Percentiles rank a stretch among this genome's conserved stretches.
These are phyloP conservation scores for Oegoconia quadripuncta DNA, from an alignment of 2,888 invertebrate genomes.

Conservation along the genomic window DNA sequence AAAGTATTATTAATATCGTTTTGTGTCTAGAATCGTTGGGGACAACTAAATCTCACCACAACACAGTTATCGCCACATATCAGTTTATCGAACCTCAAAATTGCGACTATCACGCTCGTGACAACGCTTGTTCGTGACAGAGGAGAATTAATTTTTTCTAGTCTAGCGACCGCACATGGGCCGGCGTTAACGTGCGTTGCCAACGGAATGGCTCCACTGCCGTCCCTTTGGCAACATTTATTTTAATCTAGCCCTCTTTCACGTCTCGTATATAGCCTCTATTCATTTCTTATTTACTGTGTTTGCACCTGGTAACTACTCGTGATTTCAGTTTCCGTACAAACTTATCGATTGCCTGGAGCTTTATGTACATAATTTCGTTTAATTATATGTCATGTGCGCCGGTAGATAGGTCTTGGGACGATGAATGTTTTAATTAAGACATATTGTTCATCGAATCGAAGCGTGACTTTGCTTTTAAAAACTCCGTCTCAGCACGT, in stretches of 20 bases:
- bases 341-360: conserved; percentile 46
- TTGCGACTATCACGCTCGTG: conserved; percentile 29
- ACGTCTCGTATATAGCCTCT: conserved; percentile 29
- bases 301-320: conserved; percentile 32
- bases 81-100: conserved; percentile 17
- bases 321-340: conserved; percentile 23
- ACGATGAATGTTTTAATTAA: conserved; percentile 65
- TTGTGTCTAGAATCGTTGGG: conserved; percentile 9
- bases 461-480: conserved; percentile 63
- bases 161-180: conserved; percentile 22
- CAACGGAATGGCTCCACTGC: conserved; percentile 22
- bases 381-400: conserved; percentile 58
- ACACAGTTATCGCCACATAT: conserved; percentile 8
- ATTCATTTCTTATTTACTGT: conserved; percentile 43
- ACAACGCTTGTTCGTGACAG: conserved; percentile 36
- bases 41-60: conserved; percentile 3
- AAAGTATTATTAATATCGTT: conserved; percentile 37
- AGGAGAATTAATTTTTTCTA: conserved; percentile 34
- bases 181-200: conserved; percentile 16
- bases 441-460: conserved; percentile 64
- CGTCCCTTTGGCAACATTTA: conserved; percentile 39
- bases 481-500: conserved; percentile 51
- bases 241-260: conserved; percentile 42
- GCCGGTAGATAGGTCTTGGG: conserved; percentile 36
- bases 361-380: conserved; percentile 51